A percentile compares a stretch with the other conserved stretches of the same genome.
These are phyloP conservation scores for Sesamia nonagrioides DNA, from an alignment of 1,140 invertebrate genomes.

Conservation along the genomic window DNA sequence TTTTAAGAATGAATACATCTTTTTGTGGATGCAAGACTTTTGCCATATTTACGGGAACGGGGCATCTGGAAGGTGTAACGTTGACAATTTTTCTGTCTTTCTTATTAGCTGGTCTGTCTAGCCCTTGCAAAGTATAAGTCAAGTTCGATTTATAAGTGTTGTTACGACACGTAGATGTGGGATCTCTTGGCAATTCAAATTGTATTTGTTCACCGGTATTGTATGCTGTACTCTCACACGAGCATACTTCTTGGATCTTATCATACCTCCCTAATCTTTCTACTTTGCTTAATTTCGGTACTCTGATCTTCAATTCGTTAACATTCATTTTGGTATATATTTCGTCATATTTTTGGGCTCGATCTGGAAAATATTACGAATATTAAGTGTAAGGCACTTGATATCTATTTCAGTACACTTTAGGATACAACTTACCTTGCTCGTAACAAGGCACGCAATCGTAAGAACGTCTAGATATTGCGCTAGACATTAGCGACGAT, in stretches of 20 bases:
- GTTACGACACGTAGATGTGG: slow-evolving; percentile 52
- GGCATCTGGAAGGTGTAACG: slow-evolving; percentile 77
- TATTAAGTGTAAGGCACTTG: background rate
- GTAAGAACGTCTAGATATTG: slow-evolving; percentile 53
- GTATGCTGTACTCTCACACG: slow-evolving; percentile 73
- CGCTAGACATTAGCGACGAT: slow-evolving; percentile 65
- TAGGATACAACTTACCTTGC: slow-evolving; percentile 11
- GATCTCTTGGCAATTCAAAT: slow-evolving; percentile 75
- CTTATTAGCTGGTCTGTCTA: slow-evolving; percentile 60
- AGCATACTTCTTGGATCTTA: slow-evolving; percentile 77
- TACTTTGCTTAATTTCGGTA: slow-evolving; percentile 76
- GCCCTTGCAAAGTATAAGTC: slow-evolving; percentile 75
- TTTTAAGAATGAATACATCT: slow-evolving; percentile 83
- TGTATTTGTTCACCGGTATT: slow-evolving; percentile 82
- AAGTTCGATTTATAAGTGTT: slow-evolving; percentile 73
- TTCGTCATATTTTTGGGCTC: slow-evolving; percentile 74
- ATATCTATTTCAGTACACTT: background rate
- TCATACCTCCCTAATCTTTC: slow-evolving; percentile 78
- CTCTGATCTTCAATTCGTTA: slow-evolving; percentile 81
- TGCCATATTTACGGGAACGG: slow-evolving; percentile 73
- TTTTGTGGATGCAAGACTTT: slow-evolving; percentile 75
- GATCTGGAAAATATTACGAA: slow-evolving; percentile 62
- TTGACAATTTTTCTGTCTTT: slow-evolving; percentile 77
- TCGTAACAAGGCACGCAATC: slow-evolving; percentile 32
- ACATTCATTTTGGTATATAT: slow-evolving; percentile 82